Evolutionary conservation across 2,797 vertebrate genomes (phyloP).

Genomic region (Sebastes hubbsi): DNA sequence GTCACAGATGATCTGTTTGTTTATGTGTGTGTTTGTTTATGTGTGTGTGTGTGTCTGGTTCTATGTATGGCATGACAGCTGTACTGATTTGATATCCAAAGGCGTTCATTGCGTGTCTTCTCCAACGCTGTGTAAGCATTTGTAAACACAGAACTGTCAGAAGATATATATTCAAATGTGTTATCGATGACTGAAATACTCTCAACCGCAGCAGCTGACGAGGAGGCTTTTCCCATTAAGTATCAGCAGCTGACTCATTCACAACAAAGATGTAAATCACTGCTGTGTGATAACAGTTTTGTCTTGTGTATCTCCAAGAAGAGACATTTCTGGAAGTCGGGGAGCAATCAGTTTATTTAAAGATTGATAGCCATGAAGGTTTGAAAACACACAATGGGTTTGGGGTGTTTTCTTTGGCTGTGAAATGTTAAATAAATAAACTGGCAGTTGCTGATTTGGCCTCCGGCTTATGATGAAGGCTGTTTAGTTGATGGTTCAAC

Average conservation of each 20-base stretch:
- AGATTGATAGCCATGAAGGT: background rate
- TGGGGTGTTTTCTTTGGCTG: background rate
- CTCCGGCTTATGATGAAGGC: background rate
- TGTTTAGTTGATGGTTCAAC: background rate
- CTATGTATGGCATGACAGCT: conserved; percentile 35
- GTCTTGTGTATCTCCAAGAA: background rate
- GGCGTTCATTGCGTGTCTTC: conserved; percentile 22
- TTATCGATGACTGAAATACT: conserved; percentile 33
- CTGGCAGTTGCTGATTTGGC: background rate
- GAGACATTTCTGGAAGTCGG: background rate
- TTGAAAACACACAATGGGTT: background rate
- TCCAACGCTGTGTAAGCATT: conserved; percentile 33
- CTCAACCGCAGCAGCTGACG: conserved; percentile 22
- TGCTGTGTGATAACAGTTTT: background rate
- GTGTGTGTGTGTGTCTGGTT: conserved; percentile 1
- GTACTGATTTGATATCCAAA: conserved; percentile 36
- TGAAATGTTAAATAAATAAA: background rate
- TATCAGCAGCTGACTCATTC: conserved; percentile 9
- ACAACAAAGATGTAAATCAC: conserved; percentile 18
- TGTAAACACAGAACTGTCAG: conserved; percentile 41
- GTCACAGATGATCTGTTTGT: conserved; percentile 5
- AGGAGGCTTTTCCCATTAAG: conserved; percentile 10
- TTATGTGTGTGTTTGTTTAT: background rate
- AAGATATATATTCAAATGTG: conserved; percentile 41
- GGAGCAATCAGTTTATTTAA: background rate